Evolutionary conservation across 2,797 vertebrate genomes (phyloP).

Genomic region (Spea hammondii): DNA sequence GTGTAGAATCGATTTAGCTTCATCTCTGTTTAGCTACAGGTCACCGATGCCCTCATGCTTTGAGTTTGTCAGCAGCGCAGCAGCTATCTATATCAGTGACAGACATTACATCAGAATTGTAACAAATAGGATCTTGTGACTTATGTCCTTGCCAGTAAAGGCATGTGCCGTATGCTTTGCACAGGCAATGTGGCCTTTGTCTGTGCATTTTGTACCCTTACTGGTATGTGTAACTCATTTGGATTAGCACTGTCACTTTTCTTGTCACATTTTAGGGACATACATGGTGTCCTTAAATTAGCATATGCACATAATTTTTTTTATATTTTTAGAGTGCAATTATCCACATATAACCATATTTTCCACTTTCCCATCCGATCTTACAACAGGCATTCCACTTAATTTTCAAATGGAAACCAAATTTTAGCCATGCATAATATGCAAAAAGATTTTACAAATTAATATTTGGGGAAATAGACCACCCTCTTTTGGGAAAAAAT

Average conservation of each 20-base stretch:
- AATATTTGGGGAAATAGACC: no score
- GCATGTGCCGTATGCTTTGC: conserved; percentile 35
- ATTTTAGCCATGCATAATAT: no score
- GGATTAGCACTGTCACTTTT: conserved; percentile 34
- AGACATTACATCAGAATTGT: conserved; percentile 31
- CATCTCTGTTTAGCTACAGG: not conserved
- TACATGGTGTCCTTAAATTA: not conserved
- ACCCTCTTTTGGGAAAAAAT: no score
- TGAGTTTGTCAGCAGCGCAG: conserved; percentile 6
- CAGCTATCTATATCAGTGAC: conserved; percentile 25
- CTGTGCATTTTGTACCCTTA: conserved; percentile 29
- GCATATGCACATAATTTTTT: not conserved
- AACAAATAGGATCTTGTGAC: conserved; percentile 41
- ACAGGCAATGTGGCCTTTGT: conserved; percentile 50
- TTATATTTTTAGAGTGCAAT: conserved; percentile 16
- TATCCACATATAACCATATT: not conserved
- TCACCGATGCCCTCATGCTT: not conserved
- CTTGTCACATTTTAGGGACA: conserved; percentile 36
- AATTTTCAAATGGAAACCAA: no score
- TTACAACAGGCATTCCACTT: not conserved
- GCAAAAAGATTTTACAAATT: no score
- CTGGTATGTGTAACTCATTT: conserved; percentile 42
- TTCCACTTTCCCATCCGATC: not conserved
- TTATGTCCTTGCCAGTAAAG: conserved; percentile 39
- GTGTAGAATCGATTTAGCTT: not conserved